A percentile compares a stretch with the other conserved stretches of the same genome.
Evolutionary conservation across 2,888 invertebrate genomes (phyloP).

Genomic region (Pseudococcus viburni): DNA sequence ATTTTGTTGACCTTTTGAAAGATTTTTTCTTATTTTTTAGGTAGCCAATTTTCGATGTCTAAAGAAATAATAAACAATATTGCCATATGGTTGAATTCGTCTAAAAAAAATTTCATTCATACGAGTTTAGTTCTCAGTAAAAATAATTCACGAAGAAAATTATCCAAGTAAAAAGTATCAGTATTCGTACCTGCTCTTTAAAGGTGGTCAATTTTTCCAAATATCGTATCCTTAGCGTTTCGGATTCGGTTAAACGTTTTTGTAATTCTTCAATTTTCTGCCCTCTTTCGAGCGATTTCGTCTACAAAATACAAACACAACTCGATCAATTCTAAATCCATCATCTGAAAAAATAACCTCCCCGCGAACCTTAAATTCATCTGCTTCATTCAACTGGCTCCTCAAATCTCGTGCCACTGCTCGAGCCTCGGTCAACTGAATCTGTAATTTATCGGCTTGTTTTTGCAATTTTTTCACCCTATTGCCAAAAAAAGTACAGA

Average conservation of each 20-base stretch:
- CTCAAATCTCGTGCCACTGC: conserved; percentile 87
- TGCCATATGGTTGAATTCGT: too few species aligned
- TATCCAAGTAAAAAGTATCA: too few species aligned
- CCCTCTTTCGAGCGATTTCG: conserved; percentile 85
- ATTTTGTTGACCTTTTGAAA: too few species aligned
- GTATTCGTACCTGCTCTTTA: conserved; percentile 76
- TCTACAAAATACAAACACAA: conserved; percentile 73
- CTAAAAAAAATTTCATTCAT: too few species aligned
- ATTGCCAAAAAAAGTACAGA: neutral
- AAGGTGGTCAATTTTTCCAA: conserved; percentile 80
- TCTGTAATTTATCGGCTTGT: conserved; percentile 85
- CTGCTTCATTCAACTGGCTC: conserved; percentile 86
- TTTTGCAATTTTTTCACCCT: conserved; percentile 85
- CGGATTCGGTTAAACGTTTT: conserved; percentile 85
- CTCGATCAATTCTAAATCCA: neutral
- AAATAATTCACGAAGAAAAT: too few species aligned
- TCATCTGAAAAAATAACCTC: neutral
- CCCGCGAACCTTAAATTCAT: conserved; percentile 81
- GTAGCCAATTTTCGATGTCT: too few species aligned
- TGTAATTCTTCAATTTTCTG: conserved; percentile 88
- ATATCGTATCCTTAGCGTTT: conserved; percentile 82
- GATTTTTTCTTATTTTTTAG: too few species aligned
- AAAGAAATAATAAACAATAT: too few species aligned
- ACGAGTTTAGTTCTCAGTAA: too few species aligned
- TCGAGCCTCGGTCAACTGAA: conserved; percentile 86